Conservation (phyloP, 2,113 vertebrate genomes). For the Salvator merianae region DNA sequence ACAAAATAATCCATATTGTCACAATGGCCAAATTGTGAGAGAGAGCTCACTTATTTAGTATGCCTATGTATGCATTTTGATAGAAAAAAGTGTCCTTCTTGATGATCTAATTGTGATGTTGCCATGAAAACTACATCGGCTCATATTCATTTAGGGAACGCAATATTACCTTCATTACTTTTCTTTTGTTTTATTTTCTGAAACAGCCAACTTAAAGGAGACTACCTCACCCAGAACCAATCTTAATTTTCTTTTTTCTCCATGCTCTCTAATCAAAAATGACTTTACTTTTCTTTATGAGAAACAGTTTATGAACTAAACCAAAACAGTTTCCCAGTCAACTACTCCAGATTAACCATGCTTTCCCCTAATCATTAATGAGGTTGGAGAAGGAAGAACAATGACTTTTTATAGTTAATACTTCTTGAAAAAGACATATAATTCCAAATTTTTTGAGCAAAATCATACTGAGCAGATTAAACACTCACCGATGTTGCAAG, state of each 20-base stretch:
- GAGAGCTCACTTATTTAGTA: not conserved
- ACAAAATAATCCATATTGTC: no score
- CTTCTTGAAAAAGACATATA: not conserved
- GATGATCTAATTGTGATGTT: not conserved
- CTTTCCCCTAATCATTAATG: not conserved
- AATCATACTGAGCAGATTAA: not conserved
- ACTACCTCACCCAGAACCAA: not conserved
- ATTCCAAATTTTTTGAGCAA: not conserved
- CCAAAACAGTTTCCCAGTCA: not conserved
- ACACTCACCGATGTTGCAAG: conserved; percentile 86
- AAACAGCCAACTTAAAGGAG: not conserved
- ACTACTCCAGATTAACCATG: not conserved
- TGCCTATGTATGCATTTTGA: not conserved
- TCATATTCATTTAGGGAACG: not conserved
- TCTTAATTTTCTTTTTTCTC: not conserved
- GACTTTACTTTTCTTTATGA: not conserved
- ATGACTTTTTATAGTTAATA: not conserved
- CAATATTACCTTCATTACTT: not conserved
- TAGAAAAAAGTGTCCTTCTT: not conserved
- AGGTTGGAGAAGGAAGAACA: not conserved
- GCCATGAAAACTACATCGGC: not conserved
- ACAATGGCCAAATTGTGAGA: not conserved
- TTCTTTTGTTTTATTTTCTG: not conserved
- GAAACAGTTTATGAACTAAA: no score
- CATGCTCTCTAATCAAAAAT: not conserved